Conservation (phyloP, 2,888 invertebrate species). For the Antheraea assamensis region DNA sequence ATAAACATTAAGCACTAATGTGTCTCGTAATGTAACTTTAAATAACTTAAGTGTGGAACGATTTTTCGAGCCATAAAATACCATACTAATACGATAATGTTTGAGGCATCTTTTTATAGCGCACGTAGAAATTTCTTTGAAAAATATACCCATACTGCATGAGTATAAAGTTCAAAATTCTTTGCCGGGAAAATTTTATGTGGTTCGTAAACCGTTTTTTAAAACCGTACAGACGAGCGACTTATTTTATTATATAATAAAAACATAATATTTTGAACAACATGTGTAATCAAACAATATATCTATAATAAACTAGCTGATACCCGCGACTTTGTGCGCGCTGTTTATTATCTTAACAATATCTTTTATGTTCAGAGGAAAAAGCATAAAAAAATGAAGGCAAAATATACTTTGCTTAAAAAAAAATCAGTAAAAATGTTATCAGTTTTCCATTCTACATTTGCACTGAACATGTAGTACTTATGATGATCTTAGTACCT, state of each 20-base stretch:
- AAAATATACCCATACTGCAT: neutral
- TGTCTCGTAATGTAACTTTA: constrained; percentile 48
- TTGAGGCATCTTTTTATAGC: constrained; percentile 25
- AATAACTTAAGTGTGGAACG: constrained; percentile 45
- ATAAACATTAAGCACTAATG: constrained; percentile 47
- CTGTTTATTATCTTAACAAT: too few species aligned
- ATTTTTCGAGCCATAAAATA: constrained; percentile 49
- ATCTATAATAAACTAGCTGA: too few species aligned
- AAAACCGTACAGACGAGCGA: neutral
- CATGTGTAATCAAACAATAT: too few species aligned
- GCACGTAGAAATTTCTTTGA: neutral
- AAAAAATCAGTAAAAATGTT: too few species aligned
- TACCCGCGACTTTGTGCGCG: too few species aligned
- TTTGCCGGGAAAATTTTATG: neutral
- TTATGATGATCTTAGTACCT: too few species aligned
- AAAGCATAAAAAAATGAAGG: too few species aligned
- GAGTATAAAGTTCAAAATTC: constrained; percentile 9
- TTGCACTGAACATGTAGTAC: too few species aligned
- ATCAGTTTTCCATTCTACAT: too few species aligned
- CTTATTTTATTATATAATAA: neutral
- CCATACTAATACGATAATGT: constrained; percentile 25
- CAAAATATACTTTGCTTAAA: too few species aligned
- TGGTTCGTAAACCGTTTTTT: constrained; percentile 8
- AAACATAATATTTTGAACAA: neutral
- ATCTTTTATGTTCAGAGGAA: too few species aligned